phyloP scores from a whole-genome alignment of 2,113 vertebrate genomes.

The Elephas maximus region DNA sequence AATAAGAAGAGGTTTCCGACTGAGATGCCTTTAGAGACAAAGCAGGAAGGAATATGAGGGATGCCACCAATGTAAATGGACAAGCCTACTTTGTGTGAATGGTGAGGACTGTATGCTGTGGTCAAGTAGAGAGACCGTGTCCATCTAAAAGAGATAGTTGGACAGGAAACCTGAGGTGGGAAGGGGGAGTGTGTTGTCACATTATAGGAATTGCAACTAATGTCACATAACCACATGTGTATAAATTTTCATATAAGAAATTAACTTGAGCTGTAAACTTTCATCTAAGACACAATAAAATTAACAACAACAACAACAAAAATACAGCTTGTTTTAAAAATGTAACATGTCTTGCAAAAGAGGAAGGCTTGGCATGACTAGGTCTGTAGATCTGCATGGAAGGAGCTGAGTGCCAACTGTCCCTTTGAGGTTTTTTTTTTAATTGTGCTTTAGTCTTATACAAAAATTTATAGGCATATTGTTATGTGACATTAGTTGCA shows the following conservation, averaged over 20 bases:
- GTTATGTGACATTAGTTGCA: too few species aligned
- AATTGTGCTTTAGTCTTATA: too few species aligned
- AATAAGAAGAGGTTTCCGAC: neutral
- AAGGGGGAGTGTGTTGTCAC: too few species aligned
- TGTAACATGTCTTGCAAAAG: neutral
- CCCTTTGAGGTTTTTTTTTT: neutral
- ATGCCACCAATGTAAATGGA: neutral
- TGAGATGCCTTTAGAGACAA: neutral
- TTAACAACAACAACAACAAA: neutral
- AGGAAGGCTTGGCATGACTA: neutral
- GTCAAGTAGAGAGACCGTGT: neutral
- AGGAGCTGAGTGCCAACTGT: neutral
- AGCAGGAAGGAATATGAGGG: conserved; percentile 1
- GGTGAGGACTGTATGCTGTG: neutral
- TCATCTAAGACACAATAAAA: too few species aligned
- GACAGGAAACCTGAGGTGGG: too few species aligned
- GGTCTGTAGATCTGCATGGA: neutral
- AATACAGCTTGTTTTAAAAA: neutral
- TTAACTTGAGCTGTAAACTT: too few species aligned
- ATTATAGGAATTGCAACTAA: too few species aligned
- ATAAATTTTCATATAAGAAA: too few species aligned
- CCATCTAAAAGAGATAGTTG: neutral
- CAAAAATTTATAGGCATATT: too few species aligned
- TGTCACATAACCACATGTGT: too few species aligned
- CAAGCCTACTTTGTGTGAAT: neutral